Evolutionary conservation across 2,797 vertebrate species (phyloP), one percentile per base, ranked within the genome.

Genomic region (Kryptopterus vitreolus): DNA sequence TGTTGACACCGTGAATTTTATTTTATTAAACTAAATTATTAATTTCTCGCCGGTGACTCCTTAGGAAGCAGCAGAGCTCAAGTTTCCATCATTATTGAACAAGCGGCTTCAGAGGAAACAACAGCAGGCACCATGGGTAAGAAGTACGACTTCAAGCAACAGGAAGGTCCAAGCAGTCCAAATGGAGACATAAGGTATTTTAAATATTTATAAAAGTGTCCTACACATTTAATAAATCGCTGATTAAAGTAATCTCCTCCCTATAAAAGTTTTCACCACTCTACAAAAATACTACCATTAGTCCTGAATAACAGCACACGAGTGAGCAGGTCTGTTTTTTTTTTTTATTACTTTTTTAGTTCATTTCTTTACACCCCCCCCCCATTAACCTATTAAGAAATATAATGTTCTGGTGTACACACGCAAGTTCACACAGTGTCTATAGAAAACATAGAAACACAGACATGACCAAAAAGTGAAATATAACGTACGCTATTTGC

Each of bases 151-250:
- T 0, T 52, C 0, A 70, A 78, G n/a, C 0, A 2, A 18, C 82
- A 81, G 15, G 35, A 69, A 15, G 20, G 0, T 10, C 61, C 78
- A 83, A 77, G 80, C 58, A 87, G 65, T 8, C 72, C 80, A 65
- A 83, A 82, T 65, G 83, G 82, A 72, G 80, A 85, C 53, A 0
- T 71, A 48, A 86, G 86, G 86, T 87, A 57, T 48, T 10, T 55
- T 71, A n/a, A n/a, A n/a, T n/a, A n/a, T n/a, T n/a, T n/a, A n/a
- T n/a, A n/a, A n/a, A n/a, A n/a, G n/a, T n/a, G n/a, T n/a, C n/a
- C n/a, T n/a, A 43, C 38, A 43, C 38, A 7, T 43, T 43, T 6
- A 1, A 43, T 6, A 1, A 43, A 10, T 43, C 38, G 1, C 3
- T 43, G 10, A 7, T 43, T 43, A 10, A 43, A 43, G 38, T 43